A percentile compares a stretch with the other conserved stretches of the same genome.
phyloP scores from a whole-genome alignment of 2,888 invertebrate genomes.

The Drosophila prolongata region DNA sequence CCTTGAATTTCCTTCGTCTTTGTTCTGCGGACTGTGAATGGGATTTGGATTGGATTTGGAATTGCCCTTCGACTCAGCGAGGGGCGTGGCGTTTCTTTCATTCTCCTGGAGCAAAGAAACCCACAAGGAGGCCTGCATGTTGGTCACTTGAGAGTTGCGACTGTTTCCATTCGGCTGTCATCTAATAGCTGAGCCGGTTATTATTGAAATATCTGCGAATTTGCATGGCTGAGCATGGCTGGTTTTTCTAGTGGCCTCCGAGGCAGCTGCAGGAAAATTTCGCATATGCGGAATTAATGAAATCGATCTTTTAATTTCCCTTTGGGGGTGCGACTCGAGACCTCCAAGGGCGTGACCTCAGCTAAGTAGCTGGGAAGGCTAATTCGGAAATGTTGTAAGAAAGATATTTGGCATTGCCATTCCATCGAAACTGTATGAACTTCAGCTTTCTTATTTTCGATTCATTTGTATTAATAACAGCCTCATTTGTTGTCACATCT shows the following conservation, averaged over 20 bases:
- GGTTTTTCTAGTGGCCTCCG: slow-evolving; percentile 48
- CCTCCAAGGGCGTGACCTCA: slow-evolving; percentile 69
- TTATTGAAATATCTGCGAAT: slow-evolving; percentile 57
- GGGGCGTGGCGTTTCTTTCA: slow-evolving; percentile 42
- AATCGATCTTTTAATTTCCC: slow-evolving; percentile 60
- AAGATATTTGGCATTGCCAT: neutral
- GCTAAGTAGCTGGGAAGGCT: slow-evolving; percentile 37
- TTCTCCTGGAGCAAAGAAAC: slow-evolving; percentile 9
- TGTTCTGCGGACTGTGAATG: slow-evolving; percentile 47
- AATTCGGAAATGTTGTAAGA: neutral
- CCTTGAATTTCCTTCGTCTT: slow-evolving; percentile 38
- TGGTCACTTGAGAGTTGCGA: slow-evolving; percentile 77
- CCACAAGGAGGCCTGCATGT: slow-evolving; percentile 56
- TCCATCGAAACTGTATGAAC: neutral
- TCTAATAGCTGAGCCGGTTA: slow-evolving; percentile 46
- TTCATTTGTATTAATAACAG: too few relatives aligned
- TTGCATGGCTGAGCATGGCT: slow-evolving; percentile 60
- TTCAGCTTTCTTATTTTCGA: too few relatives aligned
- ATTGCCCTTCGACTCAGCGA: slow-evolving; percentile 15
- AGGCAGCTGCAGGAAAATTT: slow-evolving; percentile 51
- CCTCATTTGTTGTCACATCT: too few relatives aligned
- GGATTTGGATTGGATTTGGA: slow-evolving; percentile 10
- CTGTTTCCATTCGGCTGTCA: slow-evolving; percentile 61
- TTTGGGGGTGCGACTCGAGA: slow-evolving; percentile 22
- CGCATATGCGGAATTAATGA: slow-evolving; percentile 50